Percentiles rank a stretch among this genome's conserved stretches.
These are phyloP conservation scores for Indicator maculatus DNA, from an alignment of 2,113 vertebrate genomes.

Conservation along the genomic window DNA sequence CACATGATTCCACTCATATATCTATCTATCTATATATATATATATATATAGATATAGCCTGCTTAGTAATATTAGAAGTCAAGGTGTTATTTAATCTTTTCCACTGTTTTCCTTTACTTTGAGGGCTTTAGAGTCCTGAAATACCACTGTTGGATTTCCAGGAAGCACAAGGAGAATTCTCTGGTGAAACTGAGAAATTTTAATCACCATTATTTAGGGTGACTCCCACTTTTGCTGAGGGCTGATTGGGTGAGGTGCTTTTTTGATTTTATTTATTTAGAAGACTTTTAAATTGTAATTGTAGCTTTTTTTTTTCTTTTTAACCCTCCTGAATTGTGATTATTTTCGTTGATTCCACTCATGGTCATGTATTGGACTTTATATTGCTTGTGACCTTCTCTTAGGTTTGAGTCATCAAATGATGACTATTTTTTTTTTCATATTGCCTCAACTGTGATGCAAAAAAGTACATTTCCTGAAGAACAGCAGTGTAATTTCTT, in stretches of 20 bases:
- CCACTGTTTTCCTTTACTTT: not conserved
- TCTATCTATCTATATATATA: not conserved
- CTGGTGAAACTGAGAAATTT: not conserved
- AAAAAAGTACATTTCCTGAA: not conserved
- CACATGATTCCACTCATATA: not conserved
- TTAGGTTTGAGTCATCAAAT: not conserved
- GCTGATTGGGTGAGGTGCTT: not conserved
- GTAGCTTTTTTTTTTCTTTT: not conserved
- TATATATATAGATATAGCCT: not conserved
- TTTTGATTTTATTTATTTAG: not conserved
- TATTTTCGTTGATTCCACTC: not conserved
- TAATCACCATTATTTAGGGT: not conserved
- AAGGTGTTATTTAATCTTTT: not conserved
- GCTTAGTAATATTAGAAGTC: not conserved
- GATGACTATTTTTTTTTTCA: not conserved
- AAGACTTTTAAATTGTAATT: not conserved
- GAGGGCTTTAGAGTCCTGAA: not conserved
- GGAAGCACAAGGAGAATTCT: not conserved
- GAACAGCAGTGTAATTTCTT: not conserved
- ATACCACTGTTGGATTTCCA: not conserved
- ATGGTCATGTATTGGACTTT: not conserved
- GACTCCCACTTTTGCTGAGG: not conserved
- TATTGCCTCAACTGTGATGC: rapidly evolving
- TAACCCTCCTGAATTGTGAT: not conserved
- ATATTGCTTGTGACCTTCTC: not conserved